Evolutionary conservation across 2,113 vertebrate genomes (phyloP), one percentile per base, ranked within the genome.

Genomic region (Tenrec ecaudatus): DNA sequence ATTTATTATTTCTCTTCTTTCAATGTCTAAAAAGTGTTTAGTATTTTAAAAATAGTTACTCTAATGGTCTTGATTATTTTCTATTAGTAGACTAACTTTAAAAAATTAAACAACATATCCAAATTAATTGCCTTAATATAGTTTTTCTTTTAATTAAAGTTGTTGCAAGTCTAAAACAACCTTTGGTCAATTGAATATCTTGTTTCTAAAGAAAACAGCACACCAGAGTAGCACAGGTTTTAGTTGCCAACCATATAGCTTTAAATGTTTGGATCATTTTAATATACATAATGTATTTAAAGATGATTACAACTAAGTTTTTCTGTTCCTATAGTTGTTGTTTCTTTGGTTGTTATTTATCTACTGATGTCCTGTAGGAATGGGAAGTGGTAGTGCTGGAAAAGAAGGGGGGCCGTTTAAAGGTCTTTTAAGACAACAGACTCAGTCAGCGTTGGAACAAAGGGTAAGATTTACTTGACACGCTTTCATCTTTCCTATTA

Each of bases 331-430:
- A 6, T 75, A 93, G 91, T 91, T 91, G 78, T 91, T 89, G 73
- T 27, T 1, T 97, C 97, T 96, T 64, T 97, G 91, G 96, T 97
- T 97, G 86, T 98, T 86, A 84, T 96, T 97, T 97, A 84, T 86
- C 88, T 98, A 92, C 97, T 96, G 90, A 92, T 97, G 96, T 95
- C 97, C 97, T 97, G 94, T 98, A 99, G 99, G 99, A 97, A 99
- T 99, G 99, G 99, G 99, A 97, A 99, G 99, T 96, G 99, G 99
- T 94, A 99, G 99, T 91, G 99, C 98, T 79, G 99, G 99, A 95
- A 99, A 99, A 98, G 99, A 99, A 97, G 99, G 99, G 47, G 99
- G 99, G 82, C 98, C 99, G 40, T 98, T 99, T 97, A 99, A 99
- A 98, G 98, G 98, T 79, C 99, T 99, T 22, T 97, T 99, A 94